Base-by-base conservation (phyloP, 2,797 vertebrate species). In the Alcedo quadribrachys region DNA sequence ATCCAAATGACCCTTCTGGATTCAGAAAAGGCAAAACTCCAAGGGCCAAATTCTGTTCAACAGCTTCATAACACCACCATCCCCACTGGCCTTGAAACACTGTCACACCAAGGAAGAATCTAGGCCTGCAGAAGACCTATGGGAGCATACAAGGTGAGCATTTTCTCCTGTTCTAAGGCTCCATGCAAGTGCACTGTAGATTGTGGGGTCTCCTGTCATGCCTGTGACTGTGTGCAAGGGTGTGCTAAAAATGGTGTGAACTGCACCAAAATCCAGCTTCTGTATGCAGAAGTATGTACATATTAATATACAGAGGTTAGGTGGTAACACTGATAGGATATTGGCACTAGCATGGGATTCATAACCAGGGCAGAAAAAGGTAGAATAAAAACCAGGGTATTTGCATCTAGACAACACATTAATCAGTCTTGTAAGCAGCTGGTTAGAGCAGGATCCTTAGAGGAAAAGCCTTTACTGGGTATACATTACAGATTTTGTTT, bases 401-500 rank as follows among this genome's bases (percentile, higher is more conserved):
- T 67, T 92, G 30, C 58, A 60, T 46, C 61, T 46, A 87, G 71
- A 87, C 16, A 90, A 8, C 20, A 61, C 80, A 93, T 96, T 90
- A 87, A 62, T 94, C 83, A 95, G 78, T 50, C 33, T 25, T 69
- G 70, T 91, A 90, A 95, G 74, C 74, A 96, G 91, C 35, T 85
- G 89, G 61, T 61, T 57, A 85, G 60, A 87, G 76, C 1, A 1
- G 43, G 78, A 90, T 92, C 93, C 87, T 91, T 76, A 57, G 85
- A 97, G 92, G 55, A 94, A 95, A 89, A 88, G 40, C 45, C 62
- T 93, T 65, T 82, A 73, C 89, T 48, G 60, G 77, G 30, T 75
- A 35, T 33, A 85, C 82, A 91, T 92, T 82, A 93, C 67, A 81
- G 51, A 53, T 89, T 94, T 96, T 95, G 87, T 90, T 96, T 96